Conservation (phyloP, 2,888 invertebrate genomes). For the Ophioninae sp. region DNA sequence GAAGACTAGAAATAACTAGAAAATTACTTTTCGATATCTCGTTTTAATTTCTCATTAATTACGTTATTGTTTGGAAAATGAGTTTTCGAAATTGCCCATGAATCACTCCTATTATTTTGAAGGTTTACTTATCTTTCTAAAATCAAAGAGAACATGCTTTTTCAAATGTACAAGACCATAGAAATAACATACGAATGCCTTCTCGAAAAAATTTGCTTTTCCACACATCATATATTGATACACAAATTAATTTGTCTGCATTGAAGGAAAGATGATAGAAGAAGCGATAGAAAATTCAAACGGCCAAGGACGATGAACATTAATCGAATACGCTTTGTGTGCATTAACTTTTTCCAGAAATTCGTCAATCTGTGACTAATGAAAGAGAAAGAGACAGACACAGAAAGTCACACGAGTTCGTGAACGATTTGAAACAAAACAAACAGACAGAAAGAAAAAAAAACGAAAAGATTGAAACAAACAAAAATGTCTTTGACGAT, state of each 20-base stretch:
- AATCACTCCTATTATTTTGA: neutral
- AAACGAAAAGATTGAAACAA: slow-evolving; percentile 8
- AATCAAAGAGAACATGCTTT: neutral
- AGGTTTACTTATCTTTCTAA: neutral
- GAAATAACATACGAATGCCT: neutral
- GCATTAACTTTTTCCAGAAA: slow-evolving; percentile 81
- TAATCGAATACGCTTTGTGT: slow-evolving; percentile 76
- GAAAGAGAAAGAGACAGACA: slow-evolving; percentile 60
- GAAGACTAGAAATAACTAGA: neutral
- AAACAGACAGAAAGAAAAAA: slow-evolving; percentile 47
- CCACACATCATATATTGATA: slow-evolving; percentile 4
- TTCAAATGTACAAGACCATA: neutral
- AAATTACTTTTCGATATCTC: neutral
- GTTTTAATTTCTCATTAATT: neutral
- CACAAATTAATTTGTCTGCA: slow-evolving; percentile 23
- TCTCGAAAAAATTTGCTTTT: slow-evolving; percentile 7
- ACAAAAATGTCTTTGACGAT: slow-evolving; percentile 78
- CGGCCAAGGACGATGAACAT: slow-evolving; percentile 48
- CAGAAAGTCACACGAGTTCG: slow-evolving; percentile 69
- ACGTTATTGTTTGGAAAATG: neutral
- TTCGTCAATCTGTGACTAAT: slow-evolving; percentile 74
- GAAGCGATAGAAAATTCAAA: slow-evolving; percentile 28
- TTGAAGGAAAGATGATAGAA: slow-evolving; percentile 1
- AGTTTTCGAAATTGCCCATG: neutral
- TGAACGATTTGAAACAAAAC: slow-evolving; percentile 73